A percentile compares a stretch with the other conserved stretches of the same genome.
phyloP scores from a whole-genome alignment of 2,113 vertebrate genomes.

The Nothobranchius furzeri region DNA sequence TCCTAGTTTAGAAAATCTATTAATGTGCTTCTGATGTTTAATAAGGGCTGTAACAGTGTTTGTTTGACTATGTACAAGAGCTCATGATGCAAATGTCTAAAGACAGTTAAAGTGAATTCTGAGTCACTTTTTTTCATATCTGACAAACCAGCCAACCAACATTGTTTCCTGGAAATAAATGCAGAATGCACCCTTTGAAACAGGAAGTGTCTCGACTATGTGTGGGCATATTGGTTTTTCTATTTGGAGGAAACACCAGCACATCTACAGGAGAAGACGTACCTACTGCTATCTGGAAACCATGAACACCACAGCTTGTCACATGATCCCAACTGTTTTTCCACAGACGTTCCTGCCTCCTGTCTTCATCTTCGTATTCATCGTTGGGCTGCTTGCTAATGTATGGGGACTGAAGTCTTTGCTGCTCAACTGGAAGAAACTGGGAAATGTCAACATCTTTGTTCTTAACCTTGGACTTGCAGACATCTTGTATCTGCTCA shows the following conservation, averaged over 20 bases:
- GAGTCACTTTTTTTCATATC: not conserved
- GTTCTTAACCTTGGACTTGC: constrained; percentile 81
- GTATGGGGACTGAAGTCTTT: constrained; percentile 67
- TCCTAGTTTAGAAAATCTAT: no score
- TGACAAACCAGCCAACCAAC: not conserved
- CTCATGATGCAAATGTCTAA: not conserved
- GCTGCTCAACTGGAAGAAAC: constrained; percentile 46
- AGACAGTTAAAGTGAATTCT: no score
- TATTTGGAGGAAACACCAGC: not conserved
- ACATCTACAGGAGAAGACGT: not conserved
- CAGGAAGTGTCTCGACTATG: constrained; percentile 1
- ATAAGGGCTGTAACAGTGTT: no score
- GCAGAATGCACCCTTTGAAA: not conserved
- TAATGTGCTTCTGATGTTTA: no score
- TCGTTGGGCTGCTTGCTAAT: constrained; percentile 79
- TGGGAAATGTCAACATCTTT: constrained; percentile 69
- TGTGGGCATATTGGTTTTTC: not conserved
- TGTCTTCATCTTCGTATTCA: constrained; percentile 75
- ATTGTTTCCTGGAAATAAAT: not conserved
- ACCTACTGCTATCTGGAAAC: not conserved
- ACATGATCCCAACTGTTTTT: constrained; percentile 33
- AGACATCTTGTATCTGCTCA: constrained; percentile 82
- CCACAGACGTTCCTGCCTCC: constrained; percentile 66
- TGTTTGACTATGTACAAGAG: no score
- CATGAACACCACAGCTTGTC: constrained; percentile 23